A percentile compares a stretch with the other conserved stretches of the same genome.
These are phyloP conservation scores for Lophochroa leadbeateri DNA, from an alignment of 2,113 vertebrate genomes.

Conservation along the genomic window DNA sequence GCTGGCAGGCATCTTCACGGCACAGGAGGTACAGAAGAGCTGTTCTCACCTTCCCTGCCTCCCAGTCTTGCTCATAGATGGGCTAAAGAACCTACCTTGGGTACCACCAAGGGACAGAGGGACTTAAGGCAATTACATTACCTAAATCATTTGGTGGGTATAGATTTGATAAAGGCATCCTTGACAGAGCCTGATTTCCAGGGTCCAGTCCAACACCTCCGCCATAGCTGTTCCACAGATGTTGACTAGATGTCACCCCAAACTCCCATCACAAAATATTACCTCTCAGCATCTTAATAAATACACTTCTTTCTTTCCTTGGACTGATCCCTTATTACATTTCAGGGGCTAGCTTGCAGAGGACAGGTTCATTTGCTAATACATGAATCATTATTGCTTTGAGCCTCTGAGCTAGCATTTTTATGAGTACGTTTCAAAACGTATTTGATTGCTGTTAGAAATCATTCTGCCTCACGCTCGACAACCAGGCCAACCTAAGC, in stretches of 20 bases:
- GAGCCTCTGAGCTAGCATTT: constrained; percentile 50
- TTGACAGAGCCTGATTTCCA: background rate
- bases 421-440: constrained; percentile 55
- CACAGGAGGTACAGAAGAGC: background rate
- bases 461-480: constrained; percentile 55
- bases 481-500: constrained; percentile 48
- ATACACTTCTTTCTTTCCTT: background rate
- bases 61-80: fast-evolving
- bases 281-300: background rate
- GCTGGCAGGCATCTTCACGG: background rate
- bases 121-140: background rate
- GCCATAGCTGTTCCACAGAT: background rate
- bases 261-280: background rate
- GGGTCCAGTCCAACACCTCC: background rate
- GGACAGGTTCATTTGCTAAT: constrained; percentile 63
- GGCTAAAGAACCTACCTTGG: background rate
- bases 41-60: background rate
- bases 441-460: constrained; percentile 69
- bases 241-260: background rate
- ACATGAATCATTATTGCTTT: constrained; percentile 64
- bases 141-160: background rate
- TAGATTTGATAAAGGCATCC: background rate
- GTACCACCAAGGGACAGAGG: background rate
- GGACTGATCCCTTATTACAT: background rate
- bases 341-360: background rate